These are phyloP conservation scores for Mactromeris polynyma DNA, from an alignment of 2,888 invertebrate genomes.

Conservation along the genomic window DNA sequence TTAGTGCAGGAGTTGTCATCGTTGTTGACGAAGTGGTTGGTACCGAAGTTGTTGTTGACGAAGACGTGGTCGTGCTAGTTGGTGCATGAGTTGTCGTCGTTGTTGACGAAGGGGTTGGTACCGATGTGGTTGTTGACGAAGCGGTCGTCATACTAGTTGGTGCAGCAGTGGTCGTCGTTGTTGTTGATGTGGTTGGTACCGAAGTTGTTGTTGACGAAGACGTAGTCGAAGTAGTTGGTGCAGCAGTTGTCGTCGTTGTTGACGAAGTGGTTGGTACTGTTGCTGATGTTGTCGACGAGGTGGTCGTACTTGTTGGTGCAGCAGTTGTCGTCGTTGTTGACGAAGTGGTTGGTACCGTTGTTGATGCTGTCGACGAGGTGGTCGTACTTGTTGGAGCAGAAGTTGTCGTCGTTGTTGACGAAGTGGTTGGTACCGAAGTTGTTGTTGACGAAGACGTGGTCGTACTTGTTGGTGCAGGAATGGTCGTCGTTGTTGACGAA, in stretches of 20 bases:
- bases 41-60: too few relatives aligned
- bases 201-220: too few relatives aligned
- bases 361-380: not conserved
- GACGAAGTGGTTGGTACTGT: not conserved
- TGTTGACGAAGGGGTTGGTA: too few relatives aligned
- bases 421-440: not conserved
- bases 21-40: too few relatives aligned
- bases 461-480: not conserved
- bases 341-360: not conserved
- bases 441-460: not conserved
- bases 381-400: not conserved
- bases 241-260: not conserved
- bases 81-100: too few relatives aligned
- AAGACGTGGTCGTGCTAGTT: too few relatives aligned
- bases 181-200: too few relatives aligned
- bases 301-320: not conserved
- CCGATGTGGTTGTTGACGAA: too few relatives aligned
- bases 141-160: too few relatives aligned
- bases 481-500: not conserved
- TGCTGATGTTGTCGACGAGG: not conserved
- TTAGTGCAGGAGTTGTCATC: too few relatives aligned
- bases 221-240: too few relatives aligned
- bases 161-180: too few relatives aligned
- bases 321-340: not conserved
- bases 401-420: not conserved